These are phyloP conservation scores for Momotus momota DNA, from an alignment of 2,797 vertebrate genomes.

Conservation along the genomic window DNA sequence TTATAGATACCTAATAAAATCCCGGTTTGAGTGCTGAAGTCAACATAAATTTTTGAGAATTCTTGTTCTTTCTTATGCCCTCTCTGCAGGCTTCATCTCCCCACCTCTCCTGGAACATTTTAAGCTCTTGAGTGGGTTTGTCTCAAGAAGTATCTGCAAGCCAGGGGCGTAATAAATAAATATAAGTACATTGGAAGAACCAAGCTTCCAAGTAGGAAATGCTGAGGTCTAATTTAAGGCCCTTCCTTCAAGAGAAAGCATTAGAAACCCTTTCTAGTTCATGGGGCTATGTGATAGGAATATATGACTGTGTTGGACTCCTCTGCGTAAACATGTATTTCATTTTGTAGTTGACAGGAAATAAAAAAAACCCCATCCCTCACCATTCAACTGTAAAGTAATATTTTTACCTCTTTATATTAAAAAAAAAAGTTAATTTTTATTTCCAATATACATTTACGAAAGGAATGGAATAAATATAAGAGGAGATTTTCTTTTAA, in stretches of 20 bases:
- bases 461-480: background rate
- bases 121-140: slow-evolving; percentile 11
- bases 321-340: background rate
- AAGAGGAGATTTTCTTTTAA: background rate
- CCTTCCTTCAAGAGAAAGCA: background rate
- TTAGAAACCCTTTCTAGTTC: background rate
- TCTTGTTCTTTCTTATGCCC: slow-evolving; percentile 13
- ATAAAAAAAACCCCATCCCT: background rate
- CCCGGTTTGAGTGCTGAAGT: slow-evolving; percentile 40
- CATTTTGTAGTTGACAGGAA: background rate
- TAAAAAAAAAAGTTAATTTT: background rate
- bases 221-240: slow-evolving; percentile 34
- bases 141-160: slow-evolving; percentile 41
- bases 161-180: background rate
- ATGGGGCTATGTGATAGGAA: background rate
- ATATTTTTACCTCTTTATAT: background rate
- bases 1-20: slow-evolving; percentile 67
- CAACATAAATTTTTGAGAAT: slow-evolving; percentile 25
- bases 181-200: background rate
- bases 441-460: background rate
- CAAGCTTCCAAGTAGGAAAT: slow-evolving; percentile 13
- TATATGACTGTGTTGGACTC: background rate
- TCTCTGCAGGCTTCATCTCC: background rate
- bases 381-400: background rate
- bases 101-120: background rate